phyloP scores from a whole-genome alignment of 2,888 invertebrate genomes.

The Shargacucullia verbasci region DNA sequence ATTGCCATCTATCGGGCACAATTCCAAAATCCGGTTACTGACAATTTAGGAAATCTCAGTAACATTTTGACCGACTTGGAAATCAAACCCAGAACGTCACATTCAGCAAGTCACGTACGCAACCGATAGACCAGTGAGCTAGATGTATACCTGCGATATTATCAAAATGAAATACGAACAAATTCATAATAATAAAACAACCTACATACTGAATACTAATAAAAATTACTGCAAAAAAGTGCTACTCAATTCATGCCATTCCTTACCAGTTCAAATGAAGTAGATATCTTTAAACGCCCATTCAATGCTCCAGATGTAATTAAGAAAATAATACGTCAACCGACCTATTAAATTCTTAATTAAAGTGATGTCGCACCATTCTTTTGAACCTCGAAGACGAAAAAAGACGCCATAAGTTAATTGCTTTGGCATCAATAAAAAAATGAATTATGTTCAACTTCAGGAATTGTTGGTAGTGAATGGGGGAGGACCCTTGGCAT shows the following conservation, averaged over 20 bases:
- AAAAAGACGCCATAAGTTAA: conserved; percentile 68
- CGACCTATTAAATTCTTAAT: conserved; percentile 54
- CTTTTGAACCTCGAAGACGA: conserved; percentile 42
- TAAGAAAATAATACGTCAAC: conserved; percentile 53
- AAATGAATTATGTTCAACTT: conserved; percentile 74
- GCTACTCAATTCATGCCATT: conserved; percentile 2
- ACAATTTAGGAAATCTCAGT: too few species aligned
- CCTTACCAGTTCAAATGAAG: conserved; percentile 20
- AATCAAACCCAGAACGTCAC: too few species aligned
- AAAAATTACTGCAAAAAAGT: too few species aligned
- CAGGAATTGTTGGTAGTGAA: conserved; percentile 57
- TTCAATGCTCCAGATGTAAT: conserved; percentile 50
- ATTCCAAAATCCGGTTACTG: too few species aligned
- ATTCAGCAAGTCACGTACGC: too few species aligned
- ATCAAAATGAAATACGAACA: too few species aligned
- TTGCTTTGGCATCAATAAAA: conserved; percentile 75
- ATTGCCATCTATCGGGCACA: too few species aligned
- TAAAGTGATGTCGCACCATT: conserved; percentile 53
- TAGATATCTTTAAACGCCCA: conserved; percentile 32
- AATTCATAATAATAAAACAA: too few species aligned
- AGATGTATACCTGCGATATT: too few species aligned
- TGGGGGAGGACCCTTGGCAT: conserved; percentile 63
- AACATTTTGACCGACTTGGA: too few species aligned
- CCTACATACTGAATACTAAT: too few species aligned
- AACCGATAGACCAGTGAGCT: too few species aligned